These are phyloP conservation scores for Calliopsis andreniformis DNA, from an alignment of 1,140 invertebrate genomes.

Conservation along the genomic window DNA sequence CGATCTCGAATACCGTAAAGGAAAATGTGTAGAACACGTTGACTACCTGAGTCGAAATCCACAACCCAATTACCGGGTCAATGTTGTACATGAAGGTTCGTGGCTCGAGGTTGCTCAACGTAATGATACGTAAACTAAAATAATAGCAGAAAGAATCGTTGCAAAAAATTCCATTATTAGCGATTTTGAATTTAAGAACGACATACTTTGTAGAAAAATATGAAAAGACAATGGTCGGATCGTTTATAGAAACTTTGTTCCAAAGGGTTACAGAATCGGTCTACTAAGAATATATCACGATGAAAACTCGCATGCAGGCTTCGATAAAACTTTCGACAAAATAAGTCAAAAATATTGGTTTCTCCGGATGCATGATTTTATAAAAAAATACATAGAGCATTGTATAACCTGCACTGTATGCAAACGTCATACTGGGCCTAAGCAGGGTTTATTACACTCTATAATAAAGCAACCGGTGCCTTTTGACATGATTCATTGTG, in stretches of 20 bases:
- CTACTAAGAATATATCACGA: neutral
- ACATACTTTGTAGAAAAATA: neutral
- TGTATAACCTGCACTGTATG: neutral
- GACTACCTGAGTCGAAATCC: no score
- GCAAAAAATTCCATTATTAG: neutral
- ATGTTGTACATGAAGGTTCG: neutral
- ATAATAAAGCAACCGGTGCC: neutral
- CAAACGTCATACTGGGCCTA: neutral
- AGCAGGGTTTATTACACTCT: neutral
- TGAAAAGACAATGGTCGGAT: neutral
- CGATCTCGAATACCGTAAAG: no score
- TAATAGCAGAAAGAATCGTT: neutral
- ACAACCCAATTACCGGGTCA: neutral
- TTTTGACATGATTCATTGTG: neutral
- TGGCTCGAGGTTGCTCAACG: neutral
- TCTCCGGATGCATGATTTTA: neutral
- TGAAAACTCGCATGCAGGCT: neutral
- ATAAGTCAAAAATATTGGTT: neutral
- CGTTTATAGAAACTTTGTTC: no score
- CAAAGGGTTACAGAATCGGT: neutral
- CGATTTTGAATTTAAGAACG: neutral
- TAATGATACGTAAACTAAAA: neutral
- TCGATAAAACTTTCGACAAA: neutral
- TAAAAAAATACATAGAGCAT: neutral
- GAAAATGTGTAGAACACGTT: no score